phyloP scores from a whole-genome alignment of 2,113 vertebrate genomes.

The Puma concolor region DNA sequence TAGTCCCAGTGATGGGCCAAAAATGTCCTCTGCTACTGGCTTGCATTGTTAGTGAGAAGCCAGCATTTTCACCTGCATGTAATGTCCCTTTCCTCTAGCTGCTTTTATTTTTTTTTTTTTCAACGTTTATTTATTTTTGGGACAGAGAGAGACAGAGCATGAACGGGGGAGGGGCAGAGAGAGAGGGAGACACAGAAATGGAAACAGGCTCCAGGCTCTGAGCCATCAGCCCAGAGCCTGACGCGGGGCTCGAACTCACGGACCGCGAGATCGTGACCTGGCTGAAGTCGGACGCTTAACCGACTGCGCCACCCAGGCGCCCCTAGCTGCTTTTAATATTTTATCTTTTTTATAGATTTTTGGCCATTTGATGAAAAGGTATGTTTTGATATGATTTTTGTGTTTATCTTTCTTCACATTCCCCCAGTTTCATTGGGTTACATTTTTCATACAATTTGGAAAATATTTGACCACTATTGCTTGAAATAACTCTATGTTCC shows the following conservation, averaged over 20 bases:
- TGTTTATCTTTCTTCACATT: neutral
- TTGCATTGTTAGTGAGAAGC: neutral
- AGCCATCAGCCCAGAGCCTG: no score
- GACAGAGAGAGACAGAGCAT: no score
- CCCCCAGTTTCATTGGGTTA: neutral
- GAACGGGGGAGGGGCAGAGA: no score
- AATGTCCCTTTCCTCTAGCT: neutral
- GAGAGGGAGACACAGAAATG: no score
- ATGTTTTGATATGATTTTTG: neutral
- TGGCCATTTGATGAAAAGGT: neutral
- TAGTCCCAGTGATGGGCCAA: neutral
- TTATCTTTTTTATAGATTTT: conserved; percentile 6
- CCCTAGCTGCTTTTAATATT: neutral
- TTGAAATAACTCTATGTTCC: neutral
- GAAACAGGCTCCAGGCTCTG: no score
- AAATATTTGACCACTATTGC: neutral
- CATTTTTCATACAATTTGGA: neutral
- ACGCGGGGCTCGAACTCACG: no score
- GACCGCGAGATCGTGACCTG: no score
- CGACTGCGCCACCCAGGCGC: no score
- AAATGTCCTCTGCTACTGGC: neutral
- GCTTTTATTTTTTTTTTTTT: no score
- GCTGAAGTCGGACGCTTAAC: no score
- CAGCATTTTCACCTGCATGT: neutral
- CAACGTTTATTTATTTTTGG: no score